A percentile compares a stretch with the other conserved stretches of the same genome.
Conservation (phyloP, 2,888 invertebrate genomes). For the Exocentrus adspersus region DNA sequence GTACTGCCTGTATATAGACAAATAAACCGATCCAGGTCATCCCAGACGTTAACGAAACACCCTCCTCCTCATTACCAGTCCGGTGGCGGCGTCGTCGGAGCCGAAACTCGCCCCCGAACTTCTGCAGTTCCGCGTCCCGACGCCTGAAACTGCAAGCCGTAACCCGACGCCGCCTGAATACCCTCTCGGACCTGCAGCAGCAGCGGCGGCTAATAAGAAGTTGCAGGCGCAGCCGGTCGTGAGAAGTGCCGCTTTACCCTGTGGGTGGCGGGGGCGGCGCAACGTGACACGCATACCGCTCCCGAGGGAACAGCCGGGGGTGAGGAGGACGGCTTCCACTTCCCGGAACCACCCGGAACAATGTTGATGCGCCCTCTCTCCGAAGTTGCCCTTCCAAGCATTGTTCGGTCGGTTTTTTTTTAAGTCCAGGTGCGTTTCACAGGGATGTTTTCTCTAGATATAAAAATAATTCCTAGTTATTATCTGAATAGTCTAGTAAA, state of each 20-base stretch:
- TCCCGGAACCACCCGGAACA: conserved; percentile 2
- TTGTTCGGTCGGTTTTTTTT: background rate
- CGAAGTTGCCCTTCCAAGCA: background rate
- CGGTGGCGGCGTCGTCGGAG: too few relatives aligned
- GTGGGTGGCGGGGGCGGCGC: conserved; percentile 3
- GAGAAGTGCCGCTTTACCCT: conserved; percentile 16
- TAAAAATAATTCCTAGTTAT: too few relatives aligned
- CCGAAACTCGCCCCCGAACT: background rate
- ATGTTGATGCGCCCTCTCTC: background rate
- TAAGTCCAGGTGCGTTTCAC: too few relatives aligned
- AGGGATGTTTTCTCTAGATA: too few relatives aligned
- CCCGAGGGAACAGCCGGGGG: too few relatives aligned
- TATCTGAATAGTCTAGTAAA: too few relatives aligned
- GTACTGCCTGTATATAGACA: too few relatives aligned
- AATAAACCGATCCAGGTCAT: too few relatives aligned
- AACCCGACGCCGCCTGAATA: conserved; percentile 5
- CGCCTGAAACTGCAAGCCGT: background rate
- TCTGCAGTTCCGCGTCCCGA: background rate
- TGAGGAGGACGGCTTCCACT: too few relatives aligned
- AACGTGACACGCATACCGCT: conserved; percentile 18
- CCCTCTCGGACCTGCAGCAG: background rate
- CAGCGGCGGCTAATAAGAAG: conserved; percentile 7
- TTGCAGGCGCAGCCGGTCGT: conserved; percentile 16
- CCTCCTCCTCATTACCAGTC: too few relatives aligned
- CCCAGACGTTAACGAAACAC: too few relatives aligned